Conservation (phyloP, 2,888 invertebrate species). For the Barypeithes pellucidus region DNA sequence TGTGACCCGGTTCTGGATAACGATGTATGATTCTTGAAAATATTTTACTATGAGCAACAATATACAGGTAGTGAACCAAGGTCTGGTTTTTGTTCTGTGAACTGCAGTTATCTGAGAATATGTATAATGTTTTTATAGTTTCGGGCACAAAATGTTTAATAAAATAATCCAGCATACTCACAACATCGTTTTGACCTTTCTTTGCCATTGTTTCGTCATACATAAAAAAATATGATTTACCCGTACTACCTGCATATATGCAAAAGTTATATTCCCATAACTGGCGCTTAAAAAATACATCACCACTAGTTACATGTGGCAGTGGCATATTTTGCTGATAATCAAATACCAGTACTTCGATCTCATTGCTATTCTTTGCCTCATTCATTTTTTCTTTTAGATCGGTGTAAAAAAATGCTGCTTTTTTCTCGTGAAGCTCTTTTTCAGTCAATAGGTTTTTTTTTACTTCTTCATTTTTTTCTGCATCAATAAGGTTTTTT, state of each 20-base stretch:
- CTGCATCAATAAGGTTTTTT: conserved; percentile 6
- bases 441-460: conserved; percentile 10
- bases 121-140: too few species aligned
- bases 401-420: not conserved
- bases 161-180: too few species aligned
- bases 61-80: too few species aligned
- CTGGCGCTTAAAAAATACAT: conserved; percentile 18
- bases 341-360: conserved; percentile 9
- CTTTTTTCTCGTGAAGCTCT: conserved; percentile 10
- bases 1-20: too few species aligned
- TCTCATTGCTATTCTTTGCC: not conserved
- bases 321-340: conserved; percentile 14
- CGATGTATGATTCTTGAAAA: too few species aligned
- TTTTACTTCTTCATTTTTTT: conserved; percentile 11
- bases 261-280: conserved; percentile 18
- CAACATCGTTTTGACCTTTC: not conserved
- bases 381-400: conserved; percentile 5
- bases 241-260: conserved; percentile 7
- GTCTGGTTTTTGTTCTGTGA: too few species aligned
- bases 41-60: too few species aligned
- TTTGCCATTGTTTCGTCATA: not conserved
- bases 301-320: conserved; percentile 14
- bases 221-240: conserved; percentile 15
- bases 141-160: too few species aligned
- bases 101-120: too few species aligned